Base-by-base conservation (phyloP, 2,888 invertebrate species). In the Creontiades dilutus region DNA sequence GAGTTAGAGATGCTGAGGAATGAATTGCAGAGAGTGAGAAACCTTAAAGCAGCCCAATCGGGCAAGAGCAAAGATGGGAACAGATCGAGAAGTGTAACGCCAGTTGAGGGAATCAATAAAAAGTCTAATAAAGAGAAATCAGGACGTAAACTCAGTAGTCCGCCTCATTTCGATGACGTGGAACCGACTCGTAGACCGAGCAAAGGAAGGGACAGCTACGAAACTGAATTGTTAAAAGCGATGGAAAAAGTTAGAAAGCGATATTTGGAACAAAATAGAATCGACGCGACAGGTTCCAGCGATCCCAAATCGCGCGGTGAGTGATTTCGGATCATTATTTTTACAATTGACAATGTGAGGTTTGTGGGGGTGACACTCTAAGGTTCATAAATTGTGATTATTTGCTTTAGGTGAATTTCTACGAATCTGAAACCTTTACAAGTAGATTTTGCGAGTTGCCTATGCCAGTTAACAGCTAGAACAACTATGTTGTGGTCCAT, bases 181-280 rank as follows among this genome's bases (percentile, higher is more conserved):
- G 68, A 23, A 9, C 68, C 68, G 23, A 23, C 23, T 5, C 19
- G 27, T 23, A 68, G 23, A n/a, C n/a, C 57, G 7, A 68, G 68
- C 68, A n/a, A 16, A 7, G 57, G 57, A 68, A 23, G 23, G 46
- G 27, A 23, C n/a, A 19, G 27, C 46, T 86, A 86, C 23, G 86
- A 86, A 68, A 46, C 37, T 16, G 75, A 46, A 2, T 27, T 86
- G 37, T 0, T 86, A 4, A 5, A 75, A 47, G 86, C 86, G 0
- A 47, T 86, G 86, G 75, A 75, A 16, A 86, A 19, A 86, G 86
- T 86, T 3, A 75, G 16, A 23, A 75, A 16, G 13, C 13, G 46
- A 57, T 57, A 85, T 75, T 47, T 75, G 75, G 68, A 86, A 37
- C 23, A 57, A n/a, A 85, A 52, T 14, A 37, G 7, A 7, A 4